Evolutionary conservation across 2,888 invertebrate species (phyloP).

Genomic region (Lasioglossum pauxillum): DNA sequence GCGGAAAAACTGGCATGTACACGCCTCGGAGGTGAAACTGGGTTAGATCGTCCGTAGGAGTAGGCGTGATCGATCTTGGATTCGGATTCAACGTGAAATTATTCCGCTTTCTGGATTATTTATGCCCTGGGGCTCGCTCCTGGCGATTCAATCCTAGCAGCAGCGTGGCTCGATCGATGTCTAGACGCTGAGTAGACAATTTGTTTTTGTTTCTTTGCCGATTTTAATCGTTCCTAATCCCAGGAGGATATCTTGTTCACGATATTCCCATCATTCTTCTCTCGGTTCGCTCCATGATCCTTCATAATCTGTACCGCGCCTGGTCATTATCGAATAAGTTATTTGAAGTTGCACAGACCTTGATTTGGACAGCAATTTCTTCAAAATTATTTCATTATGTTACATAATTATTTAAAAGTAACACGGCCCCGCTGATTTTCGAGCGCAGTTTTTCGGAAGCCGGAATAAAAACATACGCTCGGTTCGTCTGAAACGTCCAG

Average conservation of each 20-base stretch:
- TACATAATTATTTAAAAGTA: not conserved
- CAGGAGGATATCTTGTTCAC: not conserved
- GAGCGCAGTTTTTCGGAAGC: not conserved
- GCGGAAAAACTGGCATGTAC: slow-evolving; percentile 50
- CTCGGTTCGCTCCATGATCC: not conserved
- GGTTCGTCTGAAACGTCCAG: not conserved
- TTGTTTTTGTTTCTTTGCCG: not conserved
- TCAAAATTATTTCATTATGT: no score
- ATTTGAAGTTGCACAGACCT: no score
- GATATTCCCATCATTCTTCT: not conserved
- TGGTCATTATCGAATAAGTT: no score
- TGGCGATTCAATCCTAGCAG: slow-evolving; percentile 36
- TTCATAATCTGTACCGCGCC: not conserved
- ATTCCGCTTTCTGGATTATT: slow-evolving; percentile 68
- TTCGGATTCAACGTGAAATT: slow-evolving; percentile 71
- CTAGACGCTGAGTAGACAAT: slow-evolving; percentile 47
- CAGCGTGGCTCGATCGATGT: slow-evolving; percentile 50
- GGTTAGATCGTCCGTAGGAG: slow-evolving; percentile 71
- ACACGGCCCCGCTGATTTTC: not conserved
- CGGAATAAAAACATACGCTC: not conserved
- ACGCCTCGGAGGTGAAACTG: slow-evolving; percentile 69
- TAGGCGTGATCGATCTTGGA: slow-evolving; percentile 70
- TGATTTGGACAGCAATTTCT: no score
- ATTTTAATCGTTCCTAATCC: slow-evolving; percentile 9
- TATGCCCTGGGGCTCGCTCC: slow-evolving; percentile 46